phyloP scores from a whole-genome alignment of 92 coral and sea anemone genomes.

The Umimayanthus chanpuru region DNA sequence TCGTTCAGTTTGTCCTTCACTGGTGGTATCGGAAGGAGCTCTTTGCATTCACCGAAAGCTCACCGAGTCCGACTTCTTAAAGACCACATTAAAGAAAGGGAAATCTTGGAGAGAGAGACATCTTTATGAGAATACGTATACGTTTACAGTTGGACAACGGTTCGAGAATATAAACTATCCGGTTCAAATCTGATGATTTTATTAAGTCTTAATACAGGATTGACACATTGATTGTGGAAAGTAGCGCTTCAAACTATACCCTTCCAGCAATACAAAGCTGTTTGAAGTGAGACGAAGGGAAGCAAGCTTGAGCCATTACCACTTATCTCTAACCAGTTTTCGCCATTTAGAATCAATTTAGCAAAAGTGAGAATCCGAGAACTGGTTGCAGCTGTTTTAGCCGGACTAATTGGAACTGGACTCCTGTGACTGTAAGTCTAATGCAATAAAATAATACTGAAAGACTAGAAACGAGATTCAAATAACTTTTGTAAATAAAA shows the following conservation, averaged over 20 bases:
- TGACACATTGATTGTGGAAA: background rate
- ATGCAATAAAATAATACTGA: background rate
- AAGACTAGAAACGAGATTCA: background rate
- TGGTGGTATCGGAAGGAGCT: background rate
- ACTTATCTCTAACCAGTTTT: slow-evolving; percentile 21
- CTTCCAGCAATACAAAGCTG: background rate
- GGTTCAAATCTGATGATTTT: background rate
- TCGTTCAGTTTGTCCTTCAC: slow-evolving; percentile 2
- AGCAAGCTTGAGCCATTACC: background rate
- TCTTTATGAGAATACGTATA: background rate
- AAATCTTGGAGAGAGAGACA: slow-evolving; percentile 41
- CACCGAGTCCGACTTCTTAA: slow-evolving; percentile 20
- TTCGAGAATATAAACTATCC: background rate
- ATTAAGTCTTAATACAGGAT: background rate
- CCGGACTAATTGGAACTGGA: background rate
- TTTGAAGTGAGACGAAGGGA: background rate
- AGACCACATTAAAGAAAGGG: slow-evolving; percentile 14
- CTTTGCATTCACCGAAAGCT: background rate
- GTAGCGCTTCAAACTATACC: background rate
- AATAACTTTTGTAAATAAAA: slow-evolving; percentile 1
- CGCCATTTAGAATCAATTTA: slow-evolving; percentile 8
- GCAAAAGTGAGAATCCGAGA: background rate
- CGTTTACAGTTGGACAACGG: background rate
- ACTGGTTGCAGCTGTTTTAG: slow-evolving; percentile 3
- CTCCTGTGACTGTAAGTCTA: background rate